Conservation (phyloP, 92 coral and sea anemone species). For the Epizoanthus stellaris region DNA sequence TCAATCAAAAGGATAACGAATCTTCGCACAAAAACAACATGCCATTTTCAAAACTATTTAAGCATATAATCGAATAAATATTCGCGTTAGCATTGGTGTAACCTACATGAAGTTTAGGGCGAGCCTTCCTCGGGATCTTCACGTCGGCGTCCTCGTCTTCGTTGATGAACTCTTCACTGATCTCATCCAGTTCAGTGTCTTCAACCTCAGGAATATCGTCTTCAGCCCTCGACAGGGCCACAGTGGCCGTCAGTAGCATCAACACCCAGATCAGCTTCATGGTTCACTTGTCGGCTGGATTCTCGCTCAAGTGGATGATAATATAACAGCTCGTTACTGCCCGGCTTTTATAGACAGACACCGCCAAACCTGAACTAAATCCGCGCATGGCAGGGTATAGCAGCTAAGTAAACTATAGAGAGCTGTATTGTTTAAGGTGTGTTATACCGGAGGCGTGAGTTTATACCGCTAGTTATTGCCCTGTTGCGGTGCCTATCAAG, state of each 20-base stretch:
- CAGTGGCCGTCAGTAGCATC: conserved; percentile 52
- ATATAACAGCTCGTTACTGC: background rate
- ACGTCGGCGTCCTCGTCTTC: background rate
- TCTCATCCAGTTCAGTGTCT: conserved; percentile 9
- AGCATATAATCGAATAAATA: too few relatives aligned
- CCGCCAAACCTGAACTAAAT: background rate
- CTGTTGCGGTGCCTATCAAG: too few relatives aligned
- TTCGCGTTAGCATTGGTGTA: too few relatives aligned
- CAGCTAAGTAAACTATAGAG: conserved; percentile 18
- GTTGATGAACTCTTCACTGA: background rate
- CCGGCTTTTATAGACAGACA: background rate
- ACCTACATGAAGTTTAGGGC: too few relatives aligned
- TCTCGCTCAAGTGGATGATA: background rate
- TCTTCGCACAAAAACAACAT: too few relatives aligned
- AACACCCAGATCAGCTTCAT: conserved; percentile 59
- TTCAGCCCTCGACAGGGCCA: conserved; percentile 60
- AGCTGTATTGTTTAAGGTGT: background rate
- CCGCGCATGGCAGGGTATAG: background rate
- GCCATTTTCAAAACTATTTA: too few relatives aligned
- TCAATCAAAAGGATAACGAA: too few relatives aligned
- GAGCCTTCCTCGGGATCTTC: too few relatives aligned
- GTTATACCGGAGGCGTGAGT: background rate
- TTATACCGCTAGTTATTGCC: too few relatives aligned
- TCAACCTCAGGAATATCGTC: conserved; percentile 20
- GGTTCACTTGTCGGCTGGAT: background rate